phyloP scores from a whole-genome alignment of 2,888 invertebrate species.

The Euproctis similis region DNA sequence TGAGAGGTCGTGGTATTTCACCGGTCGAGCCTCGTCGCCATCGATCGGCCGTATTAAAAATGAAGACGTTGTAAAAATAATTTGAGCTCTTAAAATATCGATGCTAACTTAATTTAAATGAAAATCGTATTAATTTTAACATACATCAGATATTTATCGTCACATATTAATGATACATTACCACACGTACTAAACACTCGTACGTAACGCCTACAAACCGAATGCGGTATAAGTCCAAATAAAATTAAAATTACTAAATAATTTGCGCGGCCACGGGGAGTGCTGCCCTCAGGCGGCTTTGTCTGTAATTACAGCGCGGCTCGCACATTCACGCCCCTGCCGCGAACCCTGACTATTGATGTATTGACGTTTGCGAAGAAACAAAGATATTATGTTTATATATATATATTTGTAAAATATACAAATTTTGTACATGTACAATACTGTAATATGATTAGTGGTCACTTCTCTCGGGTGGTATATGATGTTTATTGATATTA shows the following conservation, averaged over 20 bases:
- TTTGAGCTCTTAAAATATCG: no score
- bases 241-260: slow-evolving; percentile 71
- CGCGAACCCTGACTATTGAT: slow-evolving; percentile 50
- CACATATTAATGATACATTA: slow-evolving; percentile 30
- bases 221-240: slow-evolving; percentile 53
- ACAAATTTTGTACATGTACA: slow-evolving; percentile 29
- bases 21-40: no score
- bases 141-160: slow-evolving; percentile 16
- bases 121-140: slow-evolving; percentile 25
- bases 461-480: slow-evolving; percentile 8
- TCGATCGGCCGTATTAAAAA: no score
- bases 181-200: slow-evolving; percentile 45
- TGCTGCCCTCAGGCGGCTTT: slow-evolving; percentile 49
- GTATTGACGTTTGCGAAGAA: slow-evolving; percentile 52
- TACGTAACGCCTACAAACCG: slow-evolving; percentile 29
- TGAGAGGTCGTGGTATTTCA: no score
- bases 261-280: slow-evolving; percentile 56
- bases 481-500: slow-evolving; percentile 1
- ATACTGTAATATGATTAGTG: slow-evolving; percentile 11
- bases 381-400: no score
- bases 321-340: slow-evolving; percentile 50
- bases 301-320: slow-evolving; percentile 63
- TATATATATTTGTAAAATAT: slow-evolving; percentile 35
- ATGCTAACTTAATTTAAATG: slow-evolving; percentile 12
- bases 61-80: no score